Percentiles rank a stretch among this genome's conserved stretches.
These are phyloP conservation scores for Glareola pratincola DNA, from an alignment of 2,113 vertebrate genomes.

Conservation along the genomic window DNA sequence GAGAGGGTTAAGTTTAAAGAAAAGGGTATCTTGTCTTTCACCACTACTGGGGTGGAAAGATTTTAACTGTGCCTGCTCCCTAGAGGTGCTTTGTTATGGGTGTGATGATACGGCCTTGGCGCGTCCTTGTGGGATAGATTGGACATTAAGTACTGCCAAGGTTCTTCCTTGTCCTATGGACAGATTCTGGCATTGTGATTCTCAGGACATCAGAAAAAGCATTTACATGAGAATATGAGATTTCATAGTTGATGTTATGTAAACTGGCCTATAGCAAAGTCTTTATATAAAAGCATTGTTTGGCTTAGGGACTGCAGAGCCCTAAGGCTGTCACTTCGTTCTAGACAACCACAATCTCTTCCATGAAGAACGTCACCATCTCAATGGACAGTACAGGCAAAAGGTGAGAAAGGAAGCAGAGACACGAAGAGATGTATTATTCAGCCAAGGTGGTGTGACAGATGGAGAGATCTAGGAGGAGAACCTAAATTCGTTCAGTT, in stretches of 20 bases:
- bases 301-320: neutral
- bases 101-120: neutral
- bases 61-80: slow-evolving; percentile 40
- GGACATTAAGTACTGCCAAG: neutral
- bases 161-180: neutral
- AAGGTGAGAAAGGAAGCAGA: neutral
- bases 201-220: neutral
- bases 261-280: neutral
- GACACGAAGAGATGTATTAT: neutral
- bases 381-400: neutral
- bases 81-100: neutral
- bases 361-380: neutral
- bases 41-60: slow-evolving; percentile 15
- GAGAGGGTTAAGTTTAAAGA: slow-evolving; percentile 70
- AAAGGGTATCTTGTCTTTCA: slow-evolving; percentile 66
- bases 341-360: neutral
- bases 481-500: neutral
- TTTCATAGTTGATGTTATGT: neutral
- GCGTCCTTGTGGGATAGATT: neutral
- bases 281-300: neutral
- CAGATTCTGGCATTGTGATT: neutral
- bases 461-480: neutral
- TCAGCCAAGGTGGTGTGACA: neutral
- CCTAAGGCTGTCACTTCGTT: neutral
- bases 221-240: neutral